These are phyloP conservation scores for Alcis repandata DNA, from an alignment of 2,888 invertebrate genomes.

Conservation along the genomic window DNA sequence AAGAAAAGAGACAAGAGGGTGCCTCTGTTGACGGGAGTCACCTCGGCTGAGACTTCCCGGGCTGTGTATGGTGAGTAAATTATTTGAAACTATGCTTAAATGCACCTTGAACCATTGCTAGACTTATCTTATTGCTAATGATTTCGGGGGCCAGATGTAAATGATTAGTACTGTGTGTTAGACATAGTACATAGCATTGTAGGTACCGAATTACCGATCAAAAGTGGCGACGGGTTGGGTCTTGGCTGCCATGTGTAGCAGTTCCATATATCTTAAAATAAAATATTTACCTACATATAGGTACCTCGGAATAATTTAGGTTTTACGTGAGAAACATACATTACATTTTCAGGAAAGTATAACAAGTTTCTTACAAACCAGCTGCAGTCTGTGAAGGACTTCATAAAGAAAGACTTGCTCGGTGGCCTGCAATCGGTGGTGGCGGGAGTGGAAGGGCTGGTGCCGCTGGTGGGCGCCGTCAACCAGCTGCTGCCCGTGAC, in stretches of 20 bases:
- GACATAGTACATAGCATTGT: too few species aligned
- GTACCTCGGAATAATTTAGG: too few species aligned
- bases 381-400: conserved; percentile 68
- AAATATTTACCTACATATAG: too few species aligned
- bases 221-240: too few species aligned
- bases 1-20: conserved; percentile 84
- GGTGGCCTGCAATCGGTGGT: conserved; percentile 73
- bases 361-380: conserved; percentile 68
- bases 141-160: too few species aligned
- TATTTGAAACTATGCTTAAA: background rate
- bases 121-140: too few species aligned
- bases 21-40: conserved; percentile 91
- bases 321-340: too few species aligned
- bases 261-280: too few species aligned
- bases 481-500: conserved; percentile 64
- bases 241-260: too few species aligned
- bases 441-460: conserved; percentile 65
- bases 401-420: conserved; percentile 76
- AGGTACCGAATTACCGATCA: too few species aligned
- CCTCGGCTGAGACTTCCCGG: conserved; percentile 90
- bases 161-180: too few species aligned
- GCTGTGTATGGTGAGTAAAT: conserved; percentile 84
- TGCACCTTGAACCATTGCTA: background rate
- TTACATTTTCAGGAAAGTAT: conserved; percentile 68
- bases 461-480: conserved; percentile 61